Evolutionary conservation across 1,140 invertebrate species (phyloP).

Genomic region (Hestina assimilis): DNA sequence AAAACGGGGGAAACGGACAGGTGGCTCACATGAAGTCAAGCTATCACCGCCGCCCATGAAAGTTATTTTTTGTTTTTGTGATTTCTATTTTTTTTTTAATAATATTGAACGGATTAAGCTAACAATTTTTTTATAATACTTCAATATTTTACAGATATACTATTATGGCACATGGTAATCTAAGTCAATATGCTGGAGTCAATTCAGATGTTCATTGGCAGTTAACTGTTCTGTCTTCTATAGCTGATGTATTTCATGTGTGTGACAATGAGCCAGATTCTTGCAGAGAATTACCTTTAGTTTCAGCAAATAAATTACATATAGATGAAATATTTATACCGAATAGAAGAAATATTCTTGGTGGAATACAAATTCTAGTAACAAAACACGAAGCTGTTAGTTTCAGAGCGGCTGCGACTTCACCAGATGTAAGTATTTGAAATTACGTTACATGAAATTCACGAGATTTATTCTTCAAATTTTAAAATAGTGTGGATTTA

Average conservation of each 20-base stretch:
- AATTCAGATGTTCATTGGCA: conserved; percentile 53
- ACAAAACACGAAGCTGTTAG: conserved; percentile 50
- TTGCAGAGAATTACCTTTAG: conserved; percentile 43
- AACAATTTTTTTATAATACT: background rate
- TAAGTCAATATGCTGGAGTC: conserved; percentile 26
- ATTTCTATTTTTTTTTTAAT: no score
- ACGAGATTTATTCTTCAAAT: background rate
- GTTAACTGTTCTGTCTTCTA: conserved; percentile 45
- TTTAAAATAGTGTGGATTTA: background rate
- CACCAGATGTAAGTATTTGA: conserved; percentile 43
- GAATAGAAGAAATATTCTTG: conserved; percentile 62
- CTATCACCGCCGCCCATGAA: no score
- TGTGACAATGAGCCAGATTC: conserved; percentile 49
- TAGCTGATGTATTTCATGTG: conserved; percentile 44
- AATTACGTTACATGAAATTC: background rate
- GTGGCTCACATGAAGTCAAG: no score
- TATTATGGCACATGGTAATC: conserved; percentile 48
- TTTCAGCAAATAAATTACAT: conserved; percentile 43
- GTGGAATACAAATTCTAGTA: conserved; percentile 55
- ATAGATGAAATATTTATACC: conserved; percentile 62
- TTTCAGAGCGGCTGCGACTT: conserved; percentile 52
- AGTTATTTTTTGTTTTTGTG: no score
- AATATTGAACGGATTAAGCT: no score
- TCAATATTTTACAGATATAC: conserved; percentile 44
- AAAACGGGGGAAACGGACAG: no score